phyloP scores from a whole-genome alignment of 2,888 invertebrate genomes.

The Agrypnus murinus region DNA sequence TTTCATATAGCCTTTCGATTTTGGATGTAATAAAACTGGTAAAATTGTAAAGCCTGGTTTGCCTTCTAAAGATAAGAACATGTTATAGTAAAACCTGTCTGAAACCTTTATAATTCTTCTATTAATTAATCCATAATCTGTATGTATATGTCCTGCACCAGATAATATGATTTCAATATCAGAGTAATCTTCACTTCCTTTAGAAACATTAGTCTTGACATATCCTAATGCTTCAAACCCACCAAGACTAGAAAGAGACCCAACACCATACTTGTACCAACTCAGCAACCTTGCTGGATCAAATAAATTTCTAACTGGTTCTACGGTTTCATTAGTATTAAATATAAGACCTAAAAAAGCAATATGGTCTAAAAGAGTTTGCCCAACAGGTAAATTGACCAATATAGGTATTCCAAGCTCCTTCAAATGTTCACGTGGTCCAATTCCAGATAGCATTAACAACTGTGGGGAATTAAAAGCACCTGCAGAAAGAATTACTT shows the following conservation, averaged over 20 bases:
- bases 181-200: conserved; percentile 75
- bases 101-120: conserved; percentile 71
- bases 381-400: conserved; percentile 72
- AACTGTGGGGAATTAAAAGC: conserved; percentile 88
- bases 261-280: conserved; percentile 68
- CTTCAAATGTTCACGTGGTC: conserved; percentile 76
- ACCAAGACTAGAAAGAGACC: conserved; percentile 73
- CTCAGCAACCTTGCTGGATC: conserved; percentile 8
- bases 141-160: conserved; percentile 76
- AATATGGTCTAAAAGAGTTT: conserved; percentile 74
- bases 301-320: conserved; percentile 9
- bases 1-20: conserved; percentile 75
- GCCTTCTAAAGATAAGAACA: conserved; percentile 66
- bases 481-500: conserved; percentile 84
- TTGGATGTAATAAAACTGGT: conserved; percentile 76
- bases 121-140: conserved; percentile 73
- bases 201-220: conserved; percentile 74
- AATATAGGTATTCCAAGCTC: conserved; percentile 71
- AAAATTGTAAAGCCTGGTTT: conserved; percentile 71
- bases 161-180: conserved; percentile 79
- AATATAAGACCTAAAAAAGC: conserved; percentile 81
- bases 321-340: conserved; percentile 72
- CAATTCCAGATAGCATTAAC: conserved; percentile 80
- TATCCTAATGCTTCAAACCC: conserved; percentile 76
- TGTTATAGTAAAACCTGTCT: conserved; percentile 64